Base-by-base conservation (phyloP, 1,140 invertebrate species). In the Zophobas morio region DNA sequence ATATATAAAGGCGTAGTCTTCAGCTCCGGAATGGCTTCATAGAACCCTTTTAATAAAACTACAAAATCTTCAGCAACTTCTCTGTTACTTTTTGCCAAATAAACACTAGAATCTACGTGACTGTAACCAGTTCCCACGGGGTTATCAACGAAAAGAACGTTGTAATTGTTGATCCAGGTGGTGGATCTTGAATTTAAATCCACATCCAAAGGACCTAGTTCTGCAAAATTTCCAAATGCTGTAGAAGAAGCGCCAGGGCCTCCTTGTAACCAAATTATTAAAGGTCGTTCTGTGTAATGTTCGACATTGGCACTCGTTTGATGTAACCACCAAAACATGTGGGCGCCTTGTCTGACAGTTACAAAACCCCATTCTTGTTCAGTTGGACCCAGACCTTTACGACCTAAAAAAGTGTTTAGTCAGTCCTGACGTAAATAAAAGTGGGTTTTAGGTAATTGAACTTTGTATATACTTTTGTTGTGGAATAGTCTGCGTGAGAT, bases 41-140 rank as follows among this genome's bases (percentile, higher is more conserved):
- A 90, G 80, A 96, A 93, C 1, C 88, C 87, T 83, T 87, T 88
- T 81, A 96, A 89, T 5, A 95, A 87, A 49, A 89, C 88, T 0
- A 96, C 87, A 70, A 97, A 91, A 88, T 97, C 96, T n/a, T 85
- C 54, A 1, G 93, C 94, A 33, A 96, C 96, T 88, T 94, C 87
- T 36, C 87, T 85, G 79, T 96, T 95, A 79, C 92, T 90, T 2
- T 87, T 90, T 2, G 91, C 90, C 51, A 91, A 87, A 36, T 88
- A 85, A n/a, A 81, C 81, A 0, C 83, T 76, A 76, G 88, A 84
- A 20, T 93, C 92, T 0, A 93, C 93, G 82, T 95, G 96, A 86
- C 95, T 96, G 85, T 91, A 97, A 0, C 96, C 96, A n/a, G 94
- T 90, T 0, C 96, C 96, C 2, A 97, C 95, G 0, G 96, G 96